Evolutionary conservation across 2,797 vertebrate genomes (phyloP).

Genomic region (Pyrocephalus nanus): DNA sequence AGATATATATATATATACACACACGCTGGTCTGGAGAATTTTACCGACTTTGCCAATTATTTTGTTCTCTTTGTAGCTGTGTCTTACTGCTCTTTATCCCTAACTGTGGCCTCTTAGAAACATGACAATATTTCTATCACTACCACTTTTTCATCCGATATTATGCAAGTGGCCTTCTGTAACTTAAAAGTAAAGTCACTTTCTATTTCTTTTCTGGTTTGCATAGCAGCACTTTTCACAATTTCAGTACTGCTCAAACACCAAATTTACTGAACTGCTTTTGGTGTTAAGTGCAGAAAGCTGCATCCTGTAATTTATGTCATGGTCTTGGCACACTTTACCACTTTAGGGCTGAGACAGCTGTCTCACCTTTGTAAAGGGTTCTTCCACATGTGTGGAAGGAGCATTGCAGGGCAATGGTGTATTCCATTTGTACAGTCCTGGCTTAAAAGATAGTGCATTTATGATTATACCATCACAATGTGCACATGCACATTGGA

Average conservation of each 20-base stretch:
- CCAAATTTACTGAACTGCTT: not conserved
- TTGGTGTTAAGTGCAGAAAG: not conserved
- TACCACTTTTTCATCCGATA: not conserved
- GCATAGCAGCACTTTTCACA: not conserved
- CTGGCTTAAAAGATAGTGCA: not conserved
- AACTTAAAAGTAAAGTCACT: not conserved
- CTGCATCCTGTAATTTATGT: not conserved
- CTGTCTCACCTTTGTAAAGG: not conserved
- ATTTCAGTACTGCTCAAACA: not conserved
- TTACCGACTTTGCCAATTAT: not conserved
- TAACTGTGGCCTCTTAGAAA: not conserved
- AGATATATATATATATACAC: not conserved
- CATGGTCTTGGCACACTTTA: not conserved
- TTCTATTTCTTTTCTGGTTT: not conserved
- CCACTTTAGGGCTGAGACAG: not conserved
- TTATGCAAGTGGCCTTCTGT: not conserved
- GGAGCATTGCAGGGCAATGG: not conserved
- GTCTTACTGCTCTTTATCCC: not conserved
- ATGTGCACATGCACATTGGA: not conserved
- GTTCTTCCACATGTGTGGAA: not conserved
- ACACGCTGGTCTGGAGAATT: conserved; percentile 23
- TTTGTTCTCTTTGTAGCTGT: not conserved
- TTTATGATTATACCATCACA: not conserved
- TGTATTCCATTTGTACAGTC: not conserved
- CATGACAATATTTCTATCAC: not conserved